Percentiles rank a stretch among this genome's conserved stretches.
Conservation (phyloP, 2,797 vertebrate species). For the Poecilia velifera region DNA sequence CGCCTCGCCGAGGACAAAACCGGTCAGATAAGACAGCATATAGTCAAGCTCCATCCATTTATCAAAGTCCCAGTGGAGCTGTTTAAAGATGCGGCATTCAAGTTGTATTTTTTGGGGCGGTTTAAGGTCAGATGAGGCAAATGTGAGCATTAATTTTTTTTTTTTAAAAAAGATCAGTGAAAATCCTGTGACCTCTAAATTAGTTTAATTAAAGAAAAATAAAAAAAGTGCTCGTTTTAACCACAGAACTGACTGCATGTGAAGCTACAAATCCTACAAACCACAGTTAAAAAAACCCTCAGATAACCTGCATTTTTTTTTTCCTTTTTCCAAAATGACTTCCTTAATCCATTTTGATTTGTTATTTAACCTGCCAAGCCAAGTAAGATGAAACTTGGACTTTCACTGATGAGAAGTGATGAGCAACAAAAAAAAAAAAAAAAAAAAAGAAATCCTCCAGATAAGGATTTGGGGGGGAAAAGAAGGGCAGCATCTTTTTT, state of each 20-base stretch:
- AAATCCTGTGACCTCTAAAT: background rate
- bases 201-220: background rate
- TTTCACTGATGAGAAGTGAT: slow-evolving; percentile 11
- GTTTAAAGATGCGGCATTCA: background rate
- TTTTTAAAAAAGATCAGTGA: background rate
- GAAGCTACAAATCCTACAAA: background rate
- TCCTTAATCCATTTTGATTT: slow-evolving; percentile 6
- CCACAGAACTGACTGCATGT: background rate
- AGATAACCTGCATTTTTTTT: background rate
- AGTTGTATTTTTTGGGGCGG: background rate
- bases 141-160: background rate
- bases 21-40: slow-evolving; percentile 13
- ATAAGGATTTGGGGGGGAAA: background rate
- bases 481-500: background rate
- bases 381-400: slow-evolving; percentile 1
- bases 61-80: background rate
- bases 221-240: background rate
- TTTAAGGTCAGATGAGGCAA: too few species aligned
- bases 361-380: slow-evolving; percentile 11
- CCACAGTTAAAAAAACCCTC: background rate
- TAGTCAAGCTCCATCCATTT: slow-evolving; percentile 13
- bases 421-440: background rate
- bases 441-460: slow-evolving; percentile 1
- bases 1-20: background rate
- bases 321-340: background rate